Base-by-base conservation (phyloP, 2,797 vertebrate species). In the Octomys mimax region DNA sequence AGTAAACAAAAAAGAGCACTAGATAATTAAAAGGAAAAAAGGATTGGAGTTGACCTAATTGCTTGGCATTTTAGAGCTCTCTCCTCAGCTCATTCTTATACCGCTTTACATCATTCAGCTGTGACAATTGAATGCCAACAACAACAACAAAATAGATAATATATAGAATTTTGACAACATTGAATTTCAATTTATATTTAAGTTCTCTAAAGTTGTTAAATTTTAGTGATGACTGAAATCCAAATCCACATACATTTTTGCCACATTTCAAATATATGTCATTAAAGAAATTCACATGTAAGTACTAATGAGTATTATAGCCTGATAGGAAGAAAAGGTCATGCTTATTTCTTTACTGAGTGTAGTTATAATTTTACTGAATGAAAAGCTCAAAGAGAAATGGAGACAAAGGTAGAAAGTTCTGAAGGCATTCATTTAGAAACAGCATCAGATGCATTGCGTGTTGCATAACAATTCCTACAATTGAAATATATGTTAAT, bases 61-160 rank as follows among this genome's bases (percentile, higher is more conserved):
- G 28, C n/a, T 14, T 95, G 88, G 22, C 6, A 49, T 94, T 92
- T 90, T 88, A 77, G 0, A 0, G 10, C 66, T 89, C 84, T 87
- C 0, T 7, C 93, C 14, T 80, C 96, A 93, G 49, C 0, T 73
- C 3, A 75, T 33, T 31, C 28, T 0, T 52, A 54, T 92, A 95
- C 90, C 96, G 33, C 36, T 93, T 96, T 83, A 12, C 89, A 31
- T 92, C 13, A 94, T 54, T 54, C 24, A 92, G 33, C 16, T 95
- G 57, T 54, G 83, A 91, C 64, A n/a, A 70, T 12, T 87, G 75
- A 26, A 46, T 93, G 0, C 0, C 61, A 77, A 3, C 36, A 59
- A 89, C 87, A 66, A 71, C 1, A 9, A 49, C 8, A 8, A 96
- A 97, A 92, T 93, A 83, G 31, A 91, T 80, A 36, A 73, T 73